These are phyloP conservation scores for Eulemur coronatus DNA, from an alignment of 2,797 vertebrate species.

Conservation along the genomic window DNA sequence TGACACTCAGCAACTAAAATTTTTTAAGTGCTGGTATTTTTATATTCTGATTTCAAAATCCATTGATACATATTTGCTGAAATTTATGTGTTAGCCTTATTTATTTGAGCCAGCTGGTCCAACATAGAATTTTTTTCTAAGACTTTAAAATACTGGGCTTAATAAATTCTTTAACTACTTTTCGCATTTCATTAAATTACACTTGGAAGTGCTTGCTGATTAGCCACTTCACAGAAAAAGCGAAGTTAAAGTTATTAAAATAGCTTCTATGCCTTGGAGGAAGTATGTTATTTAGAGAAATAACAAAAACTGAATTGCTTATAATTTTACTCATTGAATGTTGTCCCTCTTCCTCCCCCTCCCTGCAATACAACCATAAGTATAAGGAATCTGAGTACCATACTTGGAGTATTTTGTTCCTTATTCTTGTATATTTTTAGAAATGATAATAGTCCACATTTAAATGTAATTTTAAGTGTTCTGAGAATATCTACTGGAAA, in stretches of 20 bases:
- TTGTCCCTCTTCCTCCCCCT: neutral
- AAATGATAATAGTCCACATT: neutral
- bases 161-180: constrained; percentile 71
- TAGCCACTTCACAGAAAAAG: constrained; percentile 68
- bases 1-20: neutral
- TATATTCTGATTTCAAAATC: constrained; percentile 37
- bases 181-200: constrained; percentile 71
- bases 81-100: neutral
- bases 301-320: constrained; percentile 68
- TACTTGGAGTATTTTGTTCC: constrained; percentile 25
- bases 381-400: neutral
- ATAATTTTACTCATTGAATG: constrained; percentile 52
- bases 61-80: constrained; percentile 5
- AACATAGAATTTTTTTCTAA: neutral
- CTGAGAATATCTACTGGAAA: constrained; percentile 7
- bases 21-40: constrained; percentile 26
- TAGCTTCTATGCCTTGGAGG: constrained; percentile 53
- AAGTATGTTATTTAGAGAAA: constrained; percentile 63
- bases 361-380: neutral
- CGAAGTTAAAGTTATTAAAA: constrained; percentile 70
- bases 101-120: constrained; percentile 45
- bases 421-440: constrained; percentile 21
- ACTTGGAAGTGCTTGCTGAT: constrained; percentile 69
- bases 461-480: constrained; percentile 16
- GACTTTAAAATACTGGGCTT: constrained; percentile 54